These are phyloP conservation scores for Paramormyrops hopkinsi DNA, from an alignment of 2,797 vertebrate species.

Conservation along the genomic window DNA sequence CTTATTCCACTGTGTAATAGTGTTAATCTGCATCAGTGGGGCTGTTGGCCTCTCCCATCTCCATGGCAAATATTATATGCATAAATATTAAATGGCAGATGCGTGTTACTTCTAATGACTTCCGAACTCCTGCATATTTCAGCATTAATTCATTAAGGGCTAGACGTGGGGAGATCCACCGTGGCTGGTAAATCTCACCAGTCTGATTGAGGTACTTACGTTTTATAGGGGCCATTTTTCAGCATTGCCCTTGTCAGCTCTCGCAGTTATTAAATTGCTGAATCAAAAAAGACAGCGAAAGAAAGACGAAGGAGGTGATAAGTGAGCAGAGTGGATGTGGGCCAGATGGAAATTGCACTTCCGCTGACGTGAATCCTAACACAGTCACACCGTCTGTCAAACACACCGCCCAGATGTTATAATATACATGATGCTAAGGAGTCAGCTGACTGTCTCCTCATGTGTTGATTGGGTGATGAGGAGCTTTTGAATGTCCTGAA, in stretches of 20 bases:
- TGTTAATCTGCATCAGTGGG: conserved; percentile 11
- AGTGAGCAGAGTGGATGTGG: conserved; percentile 42
- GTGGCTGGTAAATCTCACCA: conserved; percentile 63
- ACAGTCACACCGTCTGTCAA: not conserved
- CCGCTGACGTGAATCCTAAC: not conserved
- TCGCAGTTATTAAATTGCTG: conserved; percentile 74
- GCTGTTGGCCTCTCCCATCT: conserved; percentile 7
- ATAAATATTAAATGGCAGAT: conserved; percentile 38
- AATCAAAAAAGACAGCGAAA: conserved; percentile 57
- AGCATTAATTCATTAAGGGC: conserved; percentile 71
- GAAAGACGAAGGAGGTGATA: conserved; percentile 5
- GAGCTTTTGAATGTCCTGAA: not conserved
- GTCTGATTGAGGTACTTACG: conserved; percentile 74
- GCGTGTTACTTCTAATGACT: conserved; percentile 68
- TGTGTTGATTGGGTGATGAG: not conserved
- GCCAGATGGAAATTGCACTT: conserved; percentile 26
- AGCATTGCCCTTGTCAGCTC: conserved; percentile 72
- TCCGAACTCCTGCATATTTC: conserved; percentile 67
- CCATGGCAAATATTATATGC: conserved; percentile 13
- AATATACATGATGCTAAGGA: not conserved
- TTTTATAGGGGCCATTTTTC: conserved; percentile 76
- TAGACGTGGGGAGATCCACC: conserved; percentile 52
- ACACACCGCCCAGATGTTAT: not conserved
- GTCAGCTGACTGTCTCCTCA: not conserved
- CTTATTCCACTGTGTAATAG: conserved; percentile 11